These are phyloP conservation scores for Zoanthus sansibaricus DNA, from an alignment of 92 coral and sea anemone genomes.

Conservation along the genomic window DNA sequence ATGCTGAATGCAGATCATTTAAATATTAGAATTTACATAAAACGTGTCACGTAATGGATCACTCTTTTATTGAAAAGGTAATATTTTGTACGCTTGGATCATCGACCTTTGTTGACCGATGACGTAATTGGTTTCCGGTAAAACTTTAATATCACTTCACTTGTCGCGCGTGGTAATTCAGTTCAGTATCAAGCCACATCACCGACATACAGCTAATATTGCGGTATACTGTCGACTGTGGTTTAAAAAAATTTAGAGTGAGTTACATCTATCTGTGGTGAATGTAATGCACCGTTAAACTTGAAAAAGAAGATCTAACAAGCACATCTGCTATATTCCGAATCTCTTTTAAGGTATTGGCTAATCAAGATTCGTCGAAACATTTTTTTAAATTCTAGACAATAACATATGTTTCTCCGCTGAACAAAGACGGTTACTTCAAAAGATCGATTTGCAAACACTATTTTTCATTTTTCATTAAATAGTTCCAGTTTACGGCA, in stretches of 20 bases:
- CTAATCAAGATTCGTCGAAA: background rate
- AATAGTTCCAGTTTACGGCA: conserved; percentile 11
- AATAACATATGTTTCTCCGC: background rate
- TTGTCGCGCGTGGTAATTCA: background rate
- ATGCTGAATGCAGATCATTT: no score
- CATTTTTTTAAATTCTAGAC: background rate
- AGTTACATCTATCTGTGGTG: background rate
- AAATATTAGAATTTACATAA: conserved; percentile 7
- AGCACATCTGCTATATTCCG: background rate
- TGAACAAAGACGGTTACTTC: conserved; percentile 26
- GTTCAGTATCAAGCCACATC: background rate
- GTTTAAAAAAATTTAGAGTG: background rate
- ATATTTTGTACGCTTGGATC: background rate
- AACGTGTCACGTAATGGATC: background rate
- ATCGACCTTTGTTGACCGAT: background rate
- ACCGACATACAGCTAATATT: background rate
- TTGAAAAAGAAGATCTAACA: background rate
- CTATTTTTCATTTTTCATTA: conserved; percentile 30
- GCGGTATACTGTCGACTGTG: background rate
- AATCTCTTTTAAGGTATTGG: background rate
- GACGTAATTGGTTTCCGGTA: conserved; percentile 18
- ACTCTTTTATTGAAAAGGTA: background rate
- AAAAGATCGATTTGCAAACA: conserved; percentile 9
- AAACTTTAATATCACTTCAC: conserved; percentile 27
- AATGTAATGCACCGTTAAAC: background rate